Conservation (phyloP, 1,140 invertebrate genomes). For the Paralvinella palmiformis region DNA sequence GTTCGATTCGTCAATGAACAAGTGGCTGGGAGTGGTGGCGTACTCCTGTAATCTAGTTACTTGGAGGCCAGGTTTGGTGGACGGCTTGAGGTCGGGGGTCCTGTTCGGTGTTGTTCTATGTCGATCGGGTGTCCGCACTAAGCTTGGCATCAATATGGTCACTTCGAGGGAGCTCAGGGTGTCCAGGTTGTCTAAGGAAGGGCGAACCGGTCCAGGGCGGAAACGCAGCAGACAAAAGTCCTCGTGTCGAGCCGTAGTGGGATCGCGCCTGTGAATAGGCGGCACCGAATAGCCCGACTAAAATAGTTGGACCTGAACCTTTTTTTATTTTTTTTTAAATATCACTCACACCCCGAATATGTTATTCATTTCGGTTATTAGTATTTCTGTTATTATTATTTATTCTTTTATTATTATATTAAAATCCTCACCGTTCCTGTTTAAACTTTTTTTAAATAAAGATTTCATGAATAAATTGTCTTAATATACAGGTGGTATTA, state of each 20-base stretch:
- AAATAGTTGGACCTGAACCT: slow-evolving; percentile 75
- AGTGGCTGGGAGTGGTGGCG: slow-evolving; percentile 48
- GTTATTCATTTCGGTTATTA: too few relatives aligned
- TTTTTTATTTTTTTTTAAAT: slow-evolving; percentile 56
- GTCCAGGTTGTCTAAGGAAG: slow-evolving; percentile 84
- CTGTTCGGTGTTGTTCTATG: slow-evolving; percentile 50
- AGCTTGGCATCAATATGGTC: slow-evolving; percentile 87
- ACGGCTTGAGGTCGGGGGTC: slow-evolving; percentile 76
- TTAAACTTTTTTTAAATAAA: too few relatives aligned
- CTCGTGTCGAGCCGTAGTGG: slow-evolving; percentile 93
- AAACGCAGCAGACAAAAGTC: slow-evolving; percentile 95
- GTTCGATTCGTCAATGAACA: too few relatives aligned
- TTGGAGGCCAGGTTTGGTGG: slow-evolving; percentile 77
- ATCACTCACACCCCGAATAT: too few relatives aligned
- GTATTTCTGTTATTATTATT: too few relatives aligned
- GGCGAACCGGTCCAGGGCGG: slow-evolving; percentile 92
- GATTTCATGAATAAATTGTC: too few relatives aligned
- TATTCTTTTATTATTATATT: too few relatives aligned
- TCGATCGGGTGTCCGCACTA: slow-evolving; percentile 59
- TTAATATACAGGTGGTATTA: too few relatives aligned
- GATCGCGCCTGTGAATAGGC: slow-evolving; percentile 91
- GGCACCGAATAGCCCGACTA: slow-evolving; percentile 72
- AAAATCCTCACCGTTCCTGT: too few relatives aligned
- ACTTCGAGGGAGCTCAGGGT: slow-evolving; percentile 66
- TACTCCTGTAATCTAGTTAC: slow-evolving; percentile 89